These are phyloP conservation scores for Hyposmocoma kahamanoa DNA, from an alignment of 1,140 invertebrate species.

Conservation along the genomic window DNA sequence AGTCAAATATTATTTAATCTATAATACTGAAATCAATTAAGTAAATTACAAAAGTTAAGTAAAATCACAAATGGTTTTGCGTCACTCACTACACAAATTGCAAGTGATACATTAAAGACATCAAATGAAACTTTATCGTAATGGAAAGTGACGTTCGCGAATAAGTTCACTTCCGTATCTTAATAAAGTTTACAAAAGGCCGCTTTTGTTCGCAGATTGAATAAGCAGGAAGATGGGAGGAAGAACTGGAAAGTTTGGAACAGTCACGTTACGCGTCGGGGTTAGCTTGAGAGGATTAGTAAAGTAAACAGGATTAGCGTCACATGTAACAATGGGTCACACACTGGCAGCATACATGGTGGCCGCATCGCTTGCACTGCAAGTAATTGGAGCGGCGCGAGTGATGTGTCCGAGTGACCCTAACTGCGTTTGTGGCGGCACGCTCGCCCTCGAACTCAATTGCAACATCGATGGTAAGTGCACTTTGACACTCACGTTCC, in stretches of 20 bases:
- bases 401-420: slow-evolving; percentile 57
- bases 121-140: too few species aligned
- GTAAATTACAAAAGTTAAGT: too few species aligned
- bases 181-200: too few species aligned
- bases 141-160: too few species aligned
- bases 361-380: slow-evolving; percentile 40
- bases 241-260: slow-evolving; percentile 6
- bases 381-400: slow-evolving; percentile 48
- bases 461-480: slow-evolving; percentile 67
- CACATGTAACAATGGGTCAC: slow-evolving; percentile 42
- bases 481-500: slow-evolving; percentile 15
- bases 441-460: slow-evolving; percentile 60
- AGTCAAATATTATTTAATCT: too few species aligned
- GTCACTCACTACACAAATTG: too few species aligned
- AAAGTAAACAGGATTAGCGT: slow-evolving; percentile 10
- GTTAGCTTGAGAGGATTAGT: too few species aligned
- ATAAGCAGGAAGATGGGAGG: slow-evolving; percentile 12
- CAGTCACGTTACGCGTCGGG: too few species aligned
- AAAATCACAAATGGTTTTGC: too few species aligned
- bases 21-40: too few species aligned
- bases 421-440: slow-evolving; percentile 66
- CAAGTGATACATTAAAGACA: too few species aligned
- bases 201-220: slow-evolving; percentile 36
- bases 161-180: too few species aligned
- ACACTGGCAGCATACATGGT: slow-evolving; percentile 23